Evolutionary conservation across 2,113 vertebrate genomes (phyloP), one percentile per base, ranked within the genome.

Genomic region (Lates calcarifer): DNA sequence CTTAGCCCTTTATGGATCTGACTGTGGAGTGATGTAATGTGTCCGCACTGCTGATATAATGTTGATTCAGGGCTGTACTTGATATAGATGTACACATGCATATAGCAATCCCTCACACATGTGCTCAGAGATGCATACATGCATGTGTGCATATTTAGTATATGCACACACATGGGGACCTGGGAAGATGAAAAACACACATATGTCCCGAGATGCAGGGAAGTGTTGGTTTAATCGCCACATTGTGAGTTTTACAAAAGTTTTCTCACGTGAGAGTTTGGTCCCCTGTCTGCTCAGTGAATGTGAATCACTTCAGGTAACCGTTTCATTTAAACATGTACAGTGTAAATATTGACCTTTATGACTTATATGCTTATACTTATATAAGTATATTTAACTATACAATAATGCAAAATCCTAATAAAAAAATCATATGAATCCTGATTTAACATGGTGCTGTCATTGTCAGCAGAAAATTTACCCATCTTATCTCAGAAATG

Each of bases 1-100:
- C 85, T 92, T 91, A 89, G 91, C 86, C 91, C 83, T 91, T 89
- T 92, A 93, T 93, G 81, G 92, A 92, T 94, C 84, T 85, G 79
- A 89, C 87, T 88, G 85, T 84, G 83, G 70, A 87, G 81, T 91
- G 89, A 92, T 92, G 87, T 90, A 90, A 92, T 90, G 76, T 79
- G 78, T 69, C 88, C 49, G 63, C 80, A 79, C 69, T 51, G 18
- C 81, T 79, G 84, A 84, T 85, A 76, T 90, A 79, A 91, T 91
- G 92, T 89, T 85, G 86, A 91, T 89, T 87, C 83, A 90, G 71
- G 74, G 85, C 82, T 66, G 24, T 28, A 12, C 37, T 77, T 72
- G 68, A 62, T 72, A 74, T 74, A 60, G 63, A 86, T 55, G 57
- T 71, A 79, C 74, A 85, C 74, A 82, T 73, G 73, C 78, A 62